Evolutionary conservation across 1,140 invertebrate species (phyloP), one percentile per base, ranked within the genome.

Genomic region (Meloidogyne floridensis): DNA sequence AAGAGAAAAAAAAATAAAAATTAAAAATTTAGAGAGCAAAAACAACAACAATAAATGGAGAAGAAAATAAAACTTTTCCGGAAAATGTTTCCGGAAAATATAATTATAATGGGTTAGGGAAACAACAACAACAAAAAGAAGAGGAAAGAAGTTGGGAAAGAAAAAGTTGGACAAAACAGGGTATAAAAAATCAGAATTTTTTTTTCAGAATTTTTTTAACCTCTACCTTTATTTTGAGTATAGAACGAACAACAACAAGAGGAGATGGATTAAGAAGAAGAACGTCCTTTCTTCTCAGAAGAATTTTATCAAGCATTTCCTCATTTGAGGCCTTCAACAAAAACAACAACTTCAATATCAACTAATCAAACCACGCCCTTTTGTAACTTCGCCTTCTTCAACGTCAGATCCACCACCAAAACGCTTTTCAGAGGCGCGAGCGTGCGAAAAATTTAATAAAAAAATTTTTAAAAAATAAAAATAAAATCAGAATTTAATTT

Each of bases 231-330:
- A 32, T 1, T 20, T 8, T 42, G 15, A 15, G 15, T 65, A n/a
- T 10, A 65, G 75, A 75, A 70, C 70, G 47, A 32, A 71, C 54
- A 4, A 32, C 8, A 42, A 42, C 7, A n/a, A 18, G 18, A 75
- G 51, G 73, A 54, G 73, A 32, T 32, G 32, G 32, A 32, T 0
- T 53, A 51, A 18, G 15, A 56, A 10, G 77, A 78, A 71, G 59
- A 69, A 51, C 20, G 18, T 47, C 18, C 59, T 6, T 81, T 81
- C 75, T 81, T 81, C 75, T 75, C 72, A 65, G 59, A 75, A 42
- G 80, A 81, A 18, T 81, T 81, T 54, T 79, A 81, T 47, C 54
- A 77, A 56, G 75, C 80, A 7, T 81, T 81, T 71, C 80, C 80
- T n/a, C 74, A 81, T 72, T 20, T 81, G 18, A 79, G 77, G 8